Percentiles rank a stretch among this genome's conserved stretches.
Evolutionary conservation across 2,888 invertebrate genomes (phyloP).

Genomic region (Tipula vernalis): DNA sequence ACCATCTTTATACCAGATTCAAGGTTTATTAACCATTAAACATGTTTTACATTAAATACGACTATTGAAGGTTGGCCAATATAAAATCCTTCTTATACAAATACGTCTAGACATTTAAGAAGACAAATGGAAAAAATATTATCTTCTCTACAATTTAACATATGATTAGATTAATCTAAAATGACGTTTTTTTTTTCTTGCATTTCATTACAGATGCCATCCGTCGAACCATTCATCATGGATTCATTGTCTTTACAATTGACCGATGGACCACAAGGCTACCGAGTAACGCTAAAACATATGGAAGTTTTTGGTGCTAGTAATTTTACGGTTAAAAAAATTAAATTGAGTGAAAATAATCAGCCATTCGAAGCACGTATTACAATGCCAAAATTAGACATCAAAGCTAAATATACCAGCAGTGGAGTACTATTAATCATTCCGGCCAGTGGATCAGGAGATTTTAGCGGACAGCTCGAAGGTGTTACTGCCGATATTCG

Average conservation of each 20-base stretch:
- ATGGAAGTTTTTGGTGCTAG: conserved; percentile 51
- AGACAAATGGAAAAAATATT: no score
- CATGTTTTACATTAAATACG: neutral
- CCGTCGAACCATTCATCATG: conserved; percentile 52
- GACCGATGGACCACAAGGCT: conserved; percentile 43
- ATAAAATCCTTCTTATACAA: neutral
- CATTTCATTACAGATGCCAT: conserved; percentile 37
- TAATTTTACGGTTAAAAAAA: conserved; percentile 43
- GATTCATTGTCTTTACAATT: conserved; percentile 45
- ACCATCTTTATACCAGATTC: no score
- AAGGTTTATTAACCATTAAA: no score
- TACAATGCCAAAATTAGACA: conserved; percentile 48
- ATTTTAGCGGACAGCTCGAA: conserved; percentile 50
- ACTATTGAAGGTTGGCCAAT: neutral
- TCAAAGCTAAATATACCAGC: conserved; percentile 53
- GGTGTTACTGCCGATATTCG: conserved; percentile 45
- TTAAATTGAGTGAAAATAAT: conserved; percentile 45
- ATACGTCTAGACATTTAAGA: neutral
- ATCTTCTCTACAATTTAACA: no score
- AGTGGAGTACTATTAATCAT: conserved; percentile 55
- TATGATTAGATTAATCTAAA: no score
- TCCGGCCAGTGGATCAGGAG: conserved; percentile 58
- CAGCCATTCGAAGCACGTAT: conserved; percentile 52
- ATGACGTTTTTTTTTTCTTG: no score
- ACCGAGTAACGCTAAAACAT: conserved; percentile 44